Evolutionary conservation across 2,113 vertebrate genomes (phyloP), one percentile per base, ranked within the genome.

Genomic region (Speoplatyrhinus poulsoni): DNA sequence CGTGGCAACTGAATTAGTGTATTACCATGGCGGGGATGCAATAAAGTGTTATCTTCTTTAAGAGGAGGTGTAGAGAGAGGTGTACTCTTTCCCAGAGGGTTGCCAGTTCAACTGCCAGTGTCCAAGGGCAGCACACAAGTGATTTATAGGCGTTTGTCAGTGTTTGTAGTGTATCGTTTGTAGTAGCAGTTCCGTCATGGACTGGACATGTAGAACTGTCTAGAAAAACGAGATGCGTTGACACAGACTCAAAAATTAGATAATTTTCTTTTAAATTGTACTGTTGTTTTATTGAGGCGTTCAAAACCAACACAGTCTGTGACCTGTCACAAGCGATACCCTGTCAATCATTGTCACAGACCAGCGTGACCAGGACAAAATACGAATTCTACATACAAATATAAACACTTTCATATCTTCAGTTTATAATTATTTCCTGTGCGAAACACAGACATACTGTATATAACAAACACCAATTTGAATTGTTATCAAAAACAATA

Each of bases 201-300:
- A 41, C 36, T 41, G 36, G 7, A 41, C 7, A 41, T 41, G 36
- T 8, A 8, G 6, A 41, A 41, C 36, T 5, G 36, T 41, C 36
- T 41, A 41, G 36, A 41, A 41, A 41, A 41, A 5, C 7, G 2
- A 41, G 36, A 41, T 41, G n/a, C n/a, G 17, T 19, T 58, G 6
- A 58, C 26, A 58, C 56, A 58, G 0, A 32, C 12, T 11, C 3
- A 58, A 12, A 32, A 58, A 2, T 12, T 12, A 17, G 52, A 32
- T 11, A 3, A 6, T 32, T 15, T 15, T 54, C 7, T n/a, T 54
- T 54, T 16, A n/a, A n/a, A n/a, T n/a, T n/a, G 13, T 13, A 54
- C 13, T 16, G 52, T 71, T 63, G 16, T 66, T 83, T 83, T 77
- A 85, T 83, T 83, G 52, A 81, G 61, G 47, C n/a, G 15, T 49